Percentiles rank a stretch among this genome's conserved stretches.
Conservation (phyloP, 37 sponge, comb jelly and placozoan species). For the Axinella damicornis region DNA sequence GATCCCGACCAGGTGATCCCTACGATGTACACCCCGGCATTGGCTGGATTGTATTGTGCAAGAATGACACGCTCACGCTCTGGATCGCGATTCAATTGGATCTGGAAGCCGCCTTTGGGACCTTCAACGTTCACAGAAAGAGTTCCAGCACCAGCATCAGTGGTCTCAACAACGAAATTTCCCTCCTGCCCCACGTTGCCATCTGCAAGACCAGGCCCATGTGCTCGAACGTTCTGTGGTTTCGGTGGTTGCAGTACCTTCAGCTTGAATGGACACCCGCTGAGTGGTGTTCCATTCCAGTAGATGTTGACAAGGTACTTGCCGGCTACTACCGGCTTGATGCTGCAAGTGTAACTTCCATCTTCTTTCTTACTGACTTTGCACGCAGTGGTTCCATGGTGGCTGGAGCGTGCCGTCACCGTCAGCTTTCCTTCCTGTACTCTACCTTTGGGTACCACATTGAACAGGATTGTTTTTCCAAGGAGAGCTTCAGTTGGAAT, state of each 20-base stretch:
- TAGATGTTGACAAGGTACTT: slow-evolving; percentile 50
- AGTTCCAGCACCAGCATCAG: slow-evolving; percentile 77
- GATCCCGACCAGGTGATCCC: slow-evolving; percentile 75
- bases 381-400: slow-evolving; percentile 15
- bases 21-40: slow-evolving; percentile 61
- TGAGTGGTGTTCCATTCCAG: slow-evolving; percentile 49
- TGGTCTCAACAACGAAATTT: slow-evolving; percentile 75
- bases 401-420: slow-evolving; percentile 47
- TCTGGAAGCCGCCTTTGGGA: slow-evolving; percentile 73
- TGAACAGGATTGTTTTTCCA: slow-evolving; percentile 43
- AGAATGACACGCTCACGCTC: slow-evolving; percentile 39
- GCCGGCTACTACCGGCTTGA: slow-evolving; percentile 43
- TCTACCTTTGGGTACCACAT: slow-evolving; percentile 20
- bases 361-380: neutral
- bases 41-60: slow-evolving; percentile 70
- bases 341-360: slow-evolving; percentile 37
- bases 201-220: slow-evolving; percentile 71
- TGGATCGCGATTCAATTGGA: slow-evolving; percentile 66
- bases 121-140: slow-evolving; percentile 76
- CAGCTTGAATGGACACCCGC: slow-evolving; percentile 78
- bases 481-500: neutral
- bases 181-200: slow-evolving; percentile 70
- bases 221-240: slow-evolving; percentile 64
- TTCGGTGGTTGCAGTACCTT: slow-evolving; percentile 49
- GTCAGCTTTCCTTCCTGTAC: slow-evolving; percentile 37